phyloP scores from a whole-genome alignment of 2,797 vertebrate species.

The Sebastes trivittatus region DNA sequence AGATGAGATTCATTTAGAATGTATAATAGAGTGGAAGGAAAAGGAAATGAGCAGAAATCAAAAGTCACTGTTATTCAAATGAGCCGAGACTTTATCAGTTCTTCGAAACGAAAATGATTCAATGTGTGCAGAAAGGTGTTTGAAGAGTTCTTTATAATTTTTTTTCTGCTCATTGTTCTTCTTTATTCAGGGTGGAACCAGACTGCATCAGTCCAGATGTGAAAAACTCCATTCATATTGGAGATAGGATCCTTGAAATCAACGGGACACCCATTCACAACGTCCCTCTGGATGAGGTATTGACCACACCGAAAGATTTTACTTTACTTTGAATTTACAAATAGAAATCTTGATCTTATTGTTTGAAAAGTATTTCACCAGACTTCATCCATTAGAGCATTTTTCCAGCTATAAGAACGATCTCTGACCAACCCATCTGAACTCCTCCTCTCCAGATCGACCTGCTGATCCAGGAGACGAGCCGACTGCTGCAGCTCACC shows the following conservation, averaged over 20 bases:
- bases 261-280: slow-evolving; percentile 95
- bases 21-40: slow-evolving; percentile 16
- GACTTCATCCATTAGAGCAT: not conserved
- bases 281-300: slow-evolving; percentile 94
- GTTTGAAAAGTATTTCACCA: not conserved
- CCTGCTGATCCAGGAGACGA: slow-evolving; percentile 95
- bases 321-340: not conserved
- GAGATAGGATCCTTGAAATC: slow-evolving; percentile 96
- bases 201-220: slow-evolving; percentile 96
- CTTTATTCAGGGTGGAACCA: slow-evolving; percentile 85
- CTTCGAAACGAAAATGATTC: not conserved
- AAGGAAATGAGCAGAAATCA: slow-evolving; percentile 11
- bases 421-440: not conserved
- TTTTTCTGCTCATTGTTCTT: slow-evolving; percentile 3
- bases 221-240: slow-evolving; percentile 96
- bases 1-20: slow-evolving; percentile 45
- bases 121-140: not conserved
- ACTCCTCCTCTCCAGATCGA: slow-evolving; percentile 85
- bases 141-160: not conserved
- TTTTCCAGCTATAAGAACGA: not conserved
- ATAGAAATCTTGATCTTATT: not conserved
- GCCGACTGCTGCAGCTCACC: slow-evolving; percentile 94
- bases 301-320: not conserved
- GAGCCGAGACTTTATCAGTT: slow-evolving; percentile 17
- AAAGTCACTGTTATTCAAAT: slow-evolving; percentile 34